phyloP scores from a whole-genome alignment of 2,113 vertebrate genomes.

The Lagopus leucura region DNA sequence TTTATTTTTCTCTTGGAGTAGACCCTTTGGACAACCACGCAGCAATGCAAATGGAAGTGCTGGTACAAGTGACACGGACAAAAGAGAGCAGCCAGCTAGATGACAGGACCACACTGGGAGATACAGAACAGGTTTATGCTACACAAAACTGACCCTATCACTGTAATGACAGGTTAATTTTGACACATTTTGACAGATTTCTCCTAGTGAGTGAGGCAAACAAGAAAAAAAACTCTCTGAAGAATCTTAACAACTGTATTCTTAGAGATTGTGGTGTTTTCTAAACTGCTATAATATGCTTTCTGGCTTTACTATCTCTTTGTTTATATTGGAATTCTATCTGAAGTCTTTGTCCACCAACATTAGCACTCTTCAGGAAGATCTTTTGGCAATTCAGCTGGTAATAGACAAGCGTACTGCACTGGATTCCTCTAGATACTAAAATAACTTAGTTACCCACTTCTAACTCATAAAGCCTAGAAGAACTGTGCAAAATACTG shows the following conservation, averaged over 20 bases:
- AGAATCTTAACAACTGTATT: neutral
- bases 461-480: neutral
- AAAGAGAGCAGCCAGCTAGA: neutral
- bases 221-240: neutral
- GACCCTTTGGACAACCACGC: fast-evolving
- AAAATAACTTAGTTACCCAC: neutral
- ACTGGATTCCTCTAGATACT: neutral
- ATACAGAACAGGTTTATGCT: neutral
- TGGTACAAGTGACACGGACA: neutral
- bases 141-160: neutral
- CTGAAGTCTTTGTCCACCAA: neutral
- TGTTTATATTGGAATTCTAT: neutral
- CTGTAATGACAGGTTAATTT: neutral
- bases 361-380: neutral
- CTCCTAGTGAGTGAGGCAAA: neutral
- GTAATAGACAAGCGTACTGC: neutral
- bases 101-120: neutral
- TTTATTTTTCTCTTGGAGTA: neutral
- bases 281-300: neutral
- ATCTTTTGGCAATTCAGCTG: neutral
- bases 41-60: neutral
- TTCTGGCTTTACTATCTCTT: neutral
- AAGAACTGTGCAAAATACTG: neutral
- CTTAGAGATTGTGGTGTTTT: neutral
- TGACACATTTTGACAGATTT: neutral